These are phyloP conservation scores for Troides oblongomaculatus DNA, from an alignment of 2,888 invertebrate species.

Conservation along the genomic window DNA sequence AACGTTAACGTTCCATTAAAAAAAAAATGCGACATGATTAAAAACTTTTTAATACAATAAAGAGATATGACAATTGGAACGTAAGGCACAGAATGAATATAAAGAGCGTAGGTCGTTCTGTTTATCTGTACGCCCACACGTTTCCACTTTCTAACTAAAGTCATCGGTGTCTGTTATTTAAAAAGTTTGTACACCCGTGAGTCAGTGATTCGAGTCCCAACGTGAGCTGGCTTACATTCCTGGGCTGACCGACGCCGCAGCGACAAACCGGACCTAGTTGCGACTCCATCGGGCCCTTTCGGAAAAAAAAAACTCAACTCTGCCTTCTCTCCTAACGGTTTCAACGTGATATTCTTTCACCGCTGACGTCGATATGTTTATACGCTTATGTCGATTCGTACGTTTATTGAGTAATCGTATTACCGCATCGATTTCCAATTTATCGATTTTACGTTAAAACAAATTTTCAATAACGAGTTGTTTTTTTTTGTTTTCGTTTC, in stretches of 20 bases:
- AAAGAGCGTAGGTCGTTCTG: constrained; percentile 57
- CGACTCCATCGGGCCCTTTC: constrained; percentile 33
- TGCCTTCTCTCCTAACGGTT: constrained; percentile 15
- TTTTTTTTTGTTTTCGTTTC: background rate
- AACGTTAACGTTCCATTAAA: too few species aligned
- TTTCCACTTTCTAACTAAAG: constrained; percentile 60
- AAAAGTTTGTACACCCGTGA: constrained; percentile 53
- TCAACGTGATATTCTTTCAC: constrained; percentile 10
- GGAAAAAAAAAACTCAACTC: constrained; percentile 14
- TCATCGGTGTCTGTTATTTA: constrained; percentile 42
- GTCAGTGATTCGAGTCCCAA: constrained; percentile 65
- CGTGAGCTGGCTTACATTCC: constrained; percentile 77
- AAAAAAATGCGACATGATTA: too few species aligned
- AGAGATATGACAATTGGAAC: too few species aligned
- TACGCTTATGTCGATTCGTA: background rate
- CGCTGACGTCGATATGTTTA: background rate
- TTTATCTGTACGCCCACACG: constrained; percentile 68
- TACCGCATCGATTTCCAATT: background rate
- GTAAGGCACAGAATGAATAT: too few species aligned
- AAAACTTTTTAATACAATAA: too few species aligned
- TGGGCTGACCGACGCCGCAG: constrained; percentile 42
- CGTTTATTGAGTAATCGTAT: background rate
- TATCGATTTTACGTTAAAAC: background rate
- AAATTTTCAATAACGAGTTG: background rate
- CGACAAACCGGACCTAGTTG: constrained; percentile 48